Evolutionary conservation across 2,797 vertebrate species (phyloP).

Genomic region (Pterois miles): DNA sequence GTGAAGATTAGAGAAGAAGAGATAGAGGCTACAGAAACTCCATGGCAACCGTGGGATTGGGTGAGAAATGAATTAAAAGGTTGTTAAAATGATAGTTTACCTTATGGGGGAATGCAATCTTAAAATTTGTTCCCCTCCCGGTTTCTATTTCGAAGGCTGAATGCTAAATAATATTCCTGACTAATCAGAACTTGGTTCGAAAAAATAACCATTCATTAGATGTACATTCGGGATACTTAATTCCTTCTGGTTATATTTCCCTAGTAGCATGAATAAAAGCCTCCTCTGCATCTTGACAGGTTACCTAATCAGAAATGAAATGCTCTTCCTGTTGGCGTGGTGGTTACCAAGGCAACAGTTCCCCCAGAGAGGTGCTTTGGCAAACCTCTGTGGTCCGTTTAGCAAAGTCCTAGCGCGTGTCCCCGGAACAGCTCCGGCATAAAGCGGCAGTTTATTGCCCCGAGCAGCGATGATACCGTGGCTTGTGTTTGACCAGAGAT

Average conservation of each 20-base stretch:
- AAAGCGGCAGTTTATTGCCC: conserved; percentile 73
- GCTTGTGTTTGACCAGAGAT: conserved; percentile 83
- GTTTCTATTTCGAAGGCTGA: background rate
- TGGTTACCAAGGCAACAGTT: conserved; percentile 73
- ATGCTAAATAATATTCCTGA: background rate
- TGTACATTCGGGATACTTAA: conserved; percentile 17
- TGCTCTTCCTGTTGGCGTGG: conserved; percentile 68
- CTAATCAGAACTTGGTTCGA: background rate
- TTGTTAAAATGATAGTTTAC: conserved; percentile 41
- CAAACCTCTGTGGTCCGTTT: conserved; percentile 68
- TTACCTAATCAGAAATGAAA: conserved; percentile 66
- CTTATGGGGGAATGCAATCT: conserved; percentile 10
- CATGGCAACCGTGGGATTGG: conserved; percentile 41
- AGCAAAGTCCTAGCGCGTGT: conserved; percentile 66
- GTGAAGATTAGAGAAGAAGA: conserved; percentile 52
- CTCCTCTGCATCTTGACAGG: conserved; percentile 49
- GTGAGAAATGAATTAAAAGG: conserved; percentile 29
- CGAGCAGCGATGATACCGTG: conserved; percentile 59
- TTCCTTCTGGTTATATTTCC: conserved; percentile 9
- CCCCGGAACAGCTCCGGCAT: conserved; percentile 55
- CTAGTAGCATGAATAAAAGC: conserved; percentile 39
- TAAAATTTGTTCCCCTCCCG: background rate
- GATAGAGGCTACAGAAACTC: conserved; percentile 42
- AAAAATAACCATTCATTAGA: conserved; percentile 1
- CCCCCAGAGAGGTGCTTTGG: conserved; percentile 65